Evolutionary conservation across 2,888 invertebrate genomes (phyloP).

Genomic region (Limnephilus lunatus): DNA sequence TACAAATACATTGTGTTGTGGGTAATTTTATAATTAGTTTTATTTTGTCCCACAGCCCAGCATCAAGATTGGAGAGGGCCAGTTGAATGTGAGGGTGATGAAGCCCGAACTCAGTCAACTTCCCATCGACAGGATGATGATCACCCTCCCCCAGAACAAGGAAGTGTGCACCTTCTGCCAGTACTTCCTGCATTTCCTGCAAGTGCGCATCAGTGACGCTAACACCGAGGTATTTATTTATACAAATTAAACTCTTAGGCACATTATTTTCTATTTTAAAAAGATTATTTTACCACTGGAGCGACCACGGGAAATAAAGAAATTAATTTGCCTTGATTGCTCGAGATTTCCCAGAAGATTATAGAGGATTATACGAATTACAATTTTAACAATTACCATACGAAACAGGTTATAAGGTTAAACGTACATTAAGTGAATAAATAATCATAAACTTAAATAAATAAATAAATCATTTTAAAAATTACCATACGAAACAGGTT

Average conservation of each 20-base stretch:
- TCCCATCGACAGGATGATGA: slow-evolving; percentile 75
- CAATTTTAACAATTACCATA: too few species aligned
- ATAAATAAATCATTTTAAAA: too few species aligned
- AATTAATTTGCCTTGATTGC: too few species aligned
- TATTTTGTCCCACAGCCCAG: slow-evolving; percentile 33
- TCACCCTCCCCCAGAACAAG: slow-evolving; percentile 69
- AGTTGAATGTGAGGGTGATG: slow-evolving; percentile 55
- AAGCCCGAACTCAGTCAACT: slow-evolving; percentile 72
- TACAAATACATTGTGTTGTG: too few species aligned
- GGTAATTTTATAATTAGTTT: background rate
- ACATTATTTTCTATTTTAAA: background rate
- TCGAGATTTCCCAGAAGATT: too few species aligned
- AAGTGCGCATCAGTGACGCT: slow-evolving; percentile 83
- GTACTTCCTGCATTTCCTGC: slow-evolving; percentile 88
- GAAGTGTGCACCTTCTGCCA: slow-evolving; percentile 87
- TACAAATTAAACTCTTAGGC: background rate
- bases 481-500: too few species aligned
- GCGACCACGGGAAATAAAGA: too few species aligned
- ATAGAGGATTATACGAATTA: too few species aligned
- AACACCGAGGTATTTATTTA: slow-evolving; percentile 78
- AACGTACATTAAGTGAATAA: too few species aligned
- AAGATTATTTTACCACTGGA: too few species aligned
- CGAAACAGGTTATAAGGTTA: too few species aligned
- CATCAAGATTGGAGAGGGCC: slow-evolving; percentile 63
- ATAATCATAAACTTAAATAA: too few species aligned